Evolutionary conservation across 2,113 vertebrate genomes (phyloP).

Genomic region (Gnathonemus echidnorhynchus): DNA sequence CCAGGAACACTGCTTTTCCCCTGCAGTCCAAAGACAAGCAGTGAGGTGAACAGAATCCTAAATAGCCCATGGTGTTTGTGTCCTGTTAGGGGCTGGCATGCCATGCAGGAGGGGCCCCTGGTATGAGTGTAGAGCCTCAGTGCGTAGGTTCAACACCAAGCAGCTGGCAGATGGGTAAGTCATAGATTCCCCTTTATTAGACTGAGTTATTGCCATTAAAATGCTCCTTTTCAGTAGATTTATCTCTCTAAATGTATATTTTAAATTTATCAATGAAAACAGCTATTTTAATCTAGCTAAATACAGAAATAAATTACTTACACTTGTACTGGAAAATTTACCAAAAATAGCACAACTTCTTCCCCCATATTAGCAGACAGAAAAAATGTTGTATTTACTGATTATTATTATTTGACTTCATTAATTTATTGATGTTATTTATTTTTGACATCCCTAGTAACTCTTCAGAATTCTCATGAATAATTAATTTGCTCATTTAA

Average conservation of each 20-base stretch:
- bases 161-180: not conserved
- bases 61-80: not conserved
- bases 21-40: not conserved
- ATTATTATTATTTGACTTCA: not conserved
- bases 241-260: not conserved
- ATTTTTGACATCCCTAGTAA: not conserved
- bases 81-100: not conserved
- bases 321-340: not conserved
- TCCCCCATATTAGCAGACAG: not conserved
- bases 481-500: not conserved
- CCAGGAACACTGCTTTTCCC: not conserved
- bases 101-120: not conserved
- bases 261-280: not conserved
- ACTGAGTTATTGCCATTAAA: not conserved
- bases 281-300: not conserved
- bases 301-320: not conserved
- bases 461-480: not conserved
- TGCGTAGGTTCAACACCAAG: not conserved
- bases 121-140: too few relatives aligned
- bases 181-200: not conserved
- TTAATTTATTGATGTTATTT: not conserved
- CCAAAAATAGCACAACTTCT: not conserved
- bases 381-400: not conserved
- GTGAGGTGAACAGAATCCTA: not conserved
- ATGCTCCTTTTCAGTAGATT: not conserved